These are phyloP conservation scores for Chunga burmeisteri DNA, from an alignment of 2,113 vertebrate genomes.

Conservation along the genomic window DNA sequence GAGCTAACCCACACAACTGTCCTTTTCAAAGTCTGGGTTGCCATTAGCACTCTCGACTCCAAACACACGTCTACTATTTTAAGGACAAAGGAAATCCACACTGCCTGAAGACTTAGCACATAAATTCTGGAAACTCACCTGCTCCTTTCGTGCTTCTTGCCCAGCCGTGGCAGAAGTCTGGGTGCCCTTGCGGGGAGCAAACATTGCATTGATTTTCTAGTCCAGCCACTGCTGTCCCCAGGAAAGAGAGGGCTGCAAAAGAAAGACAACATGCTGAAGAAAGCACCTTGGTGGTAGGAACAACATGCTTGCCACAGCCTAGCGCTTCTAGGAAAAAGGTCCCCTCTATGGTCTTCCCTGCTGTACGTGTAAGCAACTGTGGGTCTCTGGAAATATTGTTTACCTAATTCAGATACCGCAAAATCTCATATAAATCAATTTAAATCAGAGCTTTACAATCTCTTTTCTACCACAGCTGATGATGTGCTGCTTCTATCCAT, in stretches of 20 bases:
- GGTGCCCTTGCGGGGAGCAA: not conserved
- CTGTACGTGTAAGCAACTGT: not conserved
- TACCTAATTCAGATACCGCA: not conserved
- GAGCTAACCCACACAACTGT: not conserved
- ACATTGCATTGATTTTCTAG: not conserved
- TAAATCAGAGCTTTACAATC: not conserved
- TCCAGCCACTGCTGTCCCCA: not conserved
- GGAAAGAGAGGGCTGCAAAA: not conserved
- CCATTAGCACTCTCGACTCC: not conserved
- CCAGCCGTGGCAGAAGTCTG: not conserved
- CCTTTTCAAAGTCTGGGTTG: not conserved
- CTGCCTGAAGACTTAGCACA: not conserved
- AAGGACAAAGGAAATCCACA: not conserved
- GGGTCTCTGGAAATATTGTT: not conserved
- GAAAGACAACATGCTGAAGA: not conserved
- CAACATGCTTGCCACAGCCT: not conserved
- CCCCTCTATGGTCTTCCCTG: not conserved
- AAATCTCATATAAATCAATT: not conserved
- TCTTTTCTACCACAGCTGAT: not conserved
- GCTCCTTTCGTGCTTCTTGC: not conserved
- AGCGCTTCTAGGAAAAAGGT: not conserved
- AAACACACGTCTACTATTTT: not conserved
- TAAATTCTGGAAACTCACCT: not conserved
- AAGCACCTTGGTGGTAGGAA: not conserved
- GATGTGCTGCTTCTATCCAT: not conserved